Evolutionary conservation across 2,113 vertebrate species (phyloP).

Genomic region (Notarius lentiginosus): DNA sequence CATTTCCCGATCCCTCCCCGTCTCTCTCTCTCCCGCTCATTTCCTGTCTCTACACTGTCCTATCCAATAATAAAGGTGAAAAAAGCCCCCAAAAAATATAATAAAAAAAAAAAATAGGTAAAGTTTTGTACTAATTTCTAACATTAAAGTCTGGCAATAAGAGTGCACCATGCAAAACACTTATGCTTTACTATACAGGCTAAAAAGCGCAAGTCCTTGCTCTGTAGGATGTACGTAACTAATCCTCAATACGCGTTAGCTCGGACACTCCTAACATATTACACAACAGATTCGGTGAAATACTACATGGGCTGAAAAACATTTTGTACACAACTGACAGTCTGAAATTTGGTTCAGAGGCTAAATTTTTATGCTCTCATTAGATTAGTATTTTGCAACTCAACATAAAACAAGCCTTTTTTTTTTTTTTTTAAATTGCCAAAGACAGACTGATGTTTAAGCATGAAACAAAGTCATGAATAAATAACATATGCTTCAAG

Average conservation of each 20-base stretch:
- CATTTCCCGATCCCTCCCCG: no score
- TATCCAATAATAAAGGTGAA: no score
- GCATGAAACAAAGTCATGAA: neutral
- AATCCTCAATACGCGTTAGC: neutral
- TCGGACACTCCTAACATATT: neutral
- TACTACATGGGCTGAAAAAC: neutral
- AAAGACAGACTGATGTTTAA: neutral
- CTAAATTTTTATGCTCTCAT: neutral
- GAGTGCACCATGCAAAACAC: neutral
- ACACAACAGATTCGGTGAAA: neutral
- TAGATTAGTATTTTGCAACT: neutral
- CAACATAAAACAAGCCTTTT: neutral
- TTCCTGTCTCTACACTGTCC: no score
- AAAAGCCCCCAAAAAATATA: no score
- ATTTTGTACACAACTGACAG: neutral
- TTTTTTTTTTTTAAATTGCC: no score
- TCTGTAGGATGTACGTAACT: neutral
- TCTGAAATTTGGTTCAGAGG: neutral
- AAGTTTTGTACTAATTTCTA: neutral
- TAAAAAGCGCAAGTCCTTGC: neutral
- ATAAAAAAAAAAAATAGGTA: no score
- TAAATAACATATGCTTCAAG: neutral
- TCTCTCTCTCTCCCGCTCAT: no score
- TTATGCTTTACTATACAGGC: no score
- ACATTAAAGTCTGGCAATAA: neutral